These are phyloP conservation scores for Condylura cristata DNA, from an alignment of 2,113 vertebrate genomes.

Conservation along the genomic window DNA sequence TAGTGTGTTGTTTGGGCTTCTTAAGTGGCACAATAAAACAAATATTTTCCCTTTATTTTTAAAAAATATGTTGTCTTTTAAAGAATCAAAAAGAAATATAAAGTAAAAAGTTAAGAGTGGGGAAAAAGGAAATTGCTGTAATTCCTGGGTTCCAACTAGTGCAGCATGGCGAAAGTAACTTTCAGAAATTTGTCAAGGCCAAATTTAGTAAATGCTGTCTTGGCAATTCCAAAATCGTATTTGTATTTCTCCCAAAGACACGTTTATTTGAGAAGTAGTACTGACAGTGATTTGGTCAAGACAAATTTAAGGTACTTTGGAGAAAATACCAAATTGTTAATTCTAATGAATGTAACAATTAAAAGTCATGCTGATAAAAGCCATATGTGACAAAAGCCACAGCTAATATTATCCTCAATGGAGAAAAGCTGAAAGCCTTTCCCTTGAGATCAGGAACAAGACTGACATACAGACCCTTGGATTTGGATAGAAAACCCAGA, in stretches of 20 bases:
- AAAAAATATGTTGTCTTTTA: not conserved
- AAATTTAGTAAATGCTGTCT: conserved; percentile 12
- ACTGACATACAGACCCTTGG: too few species aligned
- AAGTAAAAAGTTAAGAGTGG: not conserved
- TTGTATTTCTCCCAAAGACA: not conserved
- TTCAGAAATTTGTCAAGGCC: not conserved
- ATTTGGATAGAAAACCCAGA: too few species aligned
- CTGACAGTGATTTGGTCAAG: not conserved
- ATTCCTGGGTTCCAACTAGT: not conserved
- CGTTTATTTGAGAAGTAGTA: not conserved
- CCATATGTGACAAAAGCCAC: too few species aligned
- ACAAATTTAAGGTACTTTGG: not conserved
- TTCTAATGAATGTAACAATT: not conserved
- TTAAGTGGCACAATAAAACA: not conserved
- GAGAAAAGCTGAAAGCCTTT: too few species aligned
- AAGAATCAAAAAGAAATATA: not conserved
- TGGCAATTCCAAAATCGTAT: not conserved
- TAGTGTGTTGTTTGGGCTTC: not conserved
- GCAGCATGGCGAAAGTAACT: not conserved
- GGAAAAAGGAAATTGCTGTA: not conserved
- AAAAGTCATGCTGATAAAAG: too few species aligned
- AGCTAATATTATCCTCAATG: too few species aligned
- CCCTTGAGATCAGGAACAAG: too few species aligned
- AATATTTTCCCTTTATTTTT: not conserved
- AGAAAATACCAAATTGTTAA: not conserved